Evolutionary conservation across 2,888 invertebrate species (phyloP), one percentile per base, ranked within the genome.

Genomic region (Saturnia pavonia): DNA sequence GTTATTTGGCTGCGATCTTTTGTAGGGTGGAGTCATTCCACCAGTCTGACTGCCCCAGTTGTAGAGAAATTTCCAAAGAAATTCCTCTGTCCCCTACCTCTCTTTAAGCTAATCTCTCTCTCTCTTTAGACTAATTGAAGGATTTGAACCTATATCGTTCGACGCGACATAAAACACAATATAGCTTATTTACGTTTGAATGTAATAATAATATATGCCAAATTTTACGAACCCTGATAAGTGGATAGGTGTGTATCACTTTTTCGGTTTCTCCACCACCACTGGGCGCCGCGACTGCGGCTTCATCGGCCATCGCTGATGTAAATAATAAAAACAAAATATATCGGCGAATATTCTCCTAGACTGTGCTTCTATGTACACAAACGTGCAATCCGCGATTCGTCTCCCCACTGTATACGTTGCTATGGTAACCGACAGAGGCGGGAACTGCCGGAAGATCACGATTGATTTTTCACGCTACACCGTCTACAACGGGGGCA

Each of bases 241-340:
- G 91, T 54, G 98, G 97, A 94, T 98, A 98, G 3, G 96, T 97
- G 82, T 97, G 97, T 72, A 97, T 90, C 70, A 96, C 94, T 94
- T 96, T 96, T 84, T 96, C 97, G 69, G 94, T 88, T 57, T 92
- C 93, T 9, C 69, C 69, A 22, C 69, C 72, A 51, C 69, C 69
- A 43, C 69, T 69, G 27, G 68, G 65, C 2, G 71, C 51, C 25
- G 85, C 83, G 19, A 86, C 82, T 42, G 77, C 82, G 19, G 74
- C 85, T 70, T 92, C 93, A 1, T 93, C 93, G 68, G 85, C 94
- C 93, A 93, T 93, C 48, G 72, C 85, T 75, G 71, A 78, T 75
- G 72, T 75, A 74, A 75, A 75, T 72, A 69, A 76, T 66, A 60
- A 60, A 60, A 77, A 71, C 65, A 73, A 34, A 65, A 71, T 63